Evolutionary conservation across 2,888 invertebrate species (phyloP), one percentile per base, ranked within the genome.

Genomic region (Pheosia gnoma): DNA sequence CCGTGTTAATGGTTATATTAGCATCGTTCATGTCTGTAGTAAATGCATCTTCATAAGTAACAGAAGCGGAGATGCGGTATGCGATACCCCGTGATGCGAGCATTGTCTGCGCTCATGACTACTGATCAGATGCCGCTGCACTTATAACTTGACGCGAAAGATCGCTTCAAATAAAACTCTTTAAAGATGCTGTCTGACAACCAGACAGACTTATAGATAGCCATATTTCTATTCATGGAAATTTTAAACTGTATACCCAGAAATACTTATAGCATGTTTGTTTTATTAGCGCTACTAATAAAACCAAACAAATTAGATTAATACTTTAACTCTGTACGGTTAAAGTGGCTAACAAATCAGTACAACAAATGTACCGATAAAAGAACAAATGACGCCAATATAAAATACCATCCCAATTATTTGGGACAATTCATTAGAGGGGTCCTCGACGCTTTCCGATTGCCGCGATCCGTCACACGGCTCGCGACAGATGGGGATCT

Each of bases 391-490:
- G 91, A 89, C 78, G 86, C 76, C 88, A 79, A 92, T 91, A 93
- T 93, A 92, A 93, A 92, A 91, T 90, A 91, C 88, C 87, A 88
- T 89, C 89, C 90, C 90, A 91, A 93, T 93, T 93, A 93, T 91
- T 92, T 91, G 88, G 91, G 89, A 92, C 91, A 91, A 93, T 93
- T 93, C 93, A 93, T 93, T 93, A 93, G 89, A 87, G 88, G 85
- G 82, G 78, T 85, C 86, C 87, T 88, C 88, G 86, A 84, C 85
- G 88, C 87, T 87, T 83, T 85, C 82, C 84, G 88, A 91, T 91
- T 86, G 89, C 87, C 75, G 85, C 85, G 82, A 92, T 92, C 86
- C 87, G 89, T 91, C 91, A 90, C 89, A 83, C 84, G 74, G 82
- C 80, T 80, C 79, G 84, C 87, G 90, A 89, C 89, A 86, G 90